These are phyloP conservation scores for Chorisops tibialis DNA, from an alignment of 2,888 invertebrate genomes.

Conservation along the genomic window DNA sequence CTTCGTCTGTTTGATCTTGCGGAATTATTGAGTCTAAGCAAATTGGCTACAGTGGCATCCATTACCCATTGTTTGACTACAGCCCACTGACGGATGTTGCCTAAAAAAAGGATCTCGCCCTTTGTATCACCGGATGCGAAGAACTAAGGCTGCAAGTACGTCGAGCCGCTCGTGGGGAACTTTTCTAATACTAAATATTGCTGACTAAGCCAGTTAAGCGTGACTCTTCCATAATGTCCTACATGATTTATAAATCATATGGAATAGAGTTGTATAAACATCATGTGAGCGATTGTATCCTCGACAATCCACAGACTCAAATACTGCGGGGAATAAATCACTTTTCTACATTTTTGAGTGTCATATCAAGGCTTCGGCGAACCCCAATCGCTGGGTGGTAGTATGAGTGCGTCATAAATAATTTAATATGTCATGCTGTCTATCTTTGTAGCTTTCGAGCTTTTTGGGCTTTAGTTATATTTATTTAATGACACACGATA, in stretches of 20 bases:
- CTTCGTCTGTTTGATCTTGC: background rate
- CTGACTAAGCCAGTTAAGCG: background rate
- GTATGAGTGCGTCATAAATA: constrained; percentile 18
- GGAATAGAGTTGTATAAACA: constrained; percentile 1
- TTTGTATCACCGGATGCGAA: background rate
- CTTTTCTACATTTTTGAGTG: constrained; percentile 20
- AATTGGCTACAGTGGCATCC: constrained; percentile 2
- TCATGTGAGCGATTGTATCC: background rate
- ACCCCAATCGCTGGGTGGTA: background rate
- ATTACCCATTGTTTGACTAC: background rate
- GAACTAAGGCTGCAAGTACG: background rate
- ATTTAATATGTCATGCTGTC: constrained; percentile 16
- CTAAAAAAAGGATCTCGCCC: constrained; percentile 1
- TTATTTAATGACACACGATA: constrained; percentile 5
- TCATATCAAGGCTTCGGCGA: constrained; percentile 3
- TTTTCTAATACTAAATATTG: background rate
- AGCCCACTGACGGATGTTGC: constrained; percentile 6
- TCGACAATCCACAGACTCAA: constrained; percentile 5
- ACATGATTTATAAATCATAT: constrained; percentile 10
- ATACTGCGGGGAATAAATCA: constrained; percentile 19
- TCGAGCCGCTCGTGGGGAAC: background rate
- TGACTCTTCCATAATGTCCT: background rate
- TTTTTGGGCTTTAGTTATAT: constrained; percentile 4
- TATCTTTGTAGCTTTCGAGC: background rate
- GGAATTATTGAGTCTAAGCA: constrained; percentile 1